Evolutionary conservation across 2,113 vertebrate species (phyloP), one percentile per base, ranked within the genome.

Genomic region (Echinops telfairi): DNA sequence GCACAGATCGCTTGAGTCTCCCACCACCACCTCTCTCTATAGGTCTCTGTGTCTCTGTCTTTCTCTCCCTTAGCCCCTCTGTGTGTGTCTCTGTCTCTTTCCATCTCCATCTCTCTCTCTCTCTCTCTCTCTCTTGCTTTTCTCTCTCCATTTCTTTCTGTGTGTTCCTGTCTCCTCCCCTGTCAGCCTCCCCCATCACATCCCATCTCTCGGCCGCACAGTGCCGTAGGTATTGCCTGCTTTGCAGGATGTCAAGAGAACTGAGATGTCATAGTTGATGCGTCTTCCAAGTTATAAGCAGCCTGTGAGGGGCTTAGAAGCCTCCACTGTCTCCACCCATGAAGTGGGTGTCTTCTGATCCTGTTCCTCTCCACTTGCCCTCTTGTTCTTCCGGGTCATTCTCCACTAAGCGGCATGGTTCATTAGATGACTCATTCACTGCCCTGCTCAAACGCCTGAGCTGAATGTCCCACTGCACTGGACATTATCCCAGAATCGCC

Each of bases 401-500:
- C 77, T 70, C 31, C 9, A 73, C 43, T 31, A 36, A 14, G 57
- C 0, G 0, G 38, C 19, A 0, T 36, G 27, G 40, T 14, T 25
- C 47, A 17, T 23, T 3, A 1, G 0, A 17, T 0, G 8, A 31
- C 53, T 68, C 64, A 11, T 17, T 10, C n/a, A 64, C 1, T 38
- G 25, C 19, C 23, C 62, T 15, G 10, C 19, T 82, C 89, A 62
- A 25, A 66, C 20, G 23, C 40, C 33, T 23, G 60, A 47, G 1
- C 15, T 3, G 10, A 16, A 60, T 11, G 11, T 23, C 6, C 22
- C 1, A 0, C 20, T 58, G 2, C 23, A 8, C 9, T 31, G 19
- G 2, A 8, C 36, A 4, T 36, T 31, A 15, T 0, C 75, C 62
- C 38, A 38, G 36, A 3, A n/a, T 22, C 53, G 25, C 6, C 3